Evolutionary conservation across 2,797 vertebrate genomes (phyloP).

Genomic region (Muscicapa striata): DNA sequence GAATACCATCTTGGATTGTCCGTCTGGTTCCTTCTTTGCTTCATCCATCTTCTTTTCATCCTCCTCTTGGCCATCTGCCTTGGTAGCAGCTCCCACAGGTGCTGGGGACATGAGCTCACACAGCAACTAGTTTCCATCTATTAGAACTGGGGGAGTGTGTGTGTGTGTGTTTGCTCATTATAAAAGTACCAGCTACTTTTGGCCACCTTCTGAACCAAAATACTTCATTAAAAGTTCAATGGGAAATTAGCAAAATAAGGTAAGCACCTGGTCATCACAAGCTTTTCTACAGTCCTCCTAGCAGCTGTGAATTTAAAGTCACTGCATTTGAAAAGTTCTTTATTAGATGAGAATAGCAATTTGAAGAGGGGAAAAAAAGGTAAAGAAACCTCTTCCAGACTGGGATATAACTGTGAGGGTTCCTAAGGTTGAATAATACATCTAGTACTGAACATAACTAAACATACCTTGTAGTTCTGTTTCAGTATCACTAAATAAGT

Average conservation of each 20-base stretch:
- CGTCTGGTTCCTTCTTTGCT: conserved; percentile 8
- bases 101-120: background rate
- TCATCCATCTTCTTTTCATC: background rate
- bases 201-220: background rate
- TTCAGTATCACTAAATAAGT: background rate
- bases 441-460: background rate
- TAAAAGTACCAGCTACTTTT: background rate
- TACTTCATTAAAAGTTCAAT: background rate
- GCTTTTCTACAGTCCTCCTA: background rate
- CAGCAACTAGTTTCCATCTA: background rate
- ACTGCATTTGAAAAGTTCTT: background rate
- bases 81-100: conserved; percentile 5
- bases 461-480: background rate
- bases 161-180: background rate
- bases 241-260: background rate
- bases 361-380: accelerated
- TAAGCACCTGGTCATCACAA: background rate
- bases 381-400: background rate
- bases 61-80: conserved; percentile 21
- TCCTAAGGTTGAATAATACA: background rate
- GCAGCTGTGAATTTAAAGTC: background rate
- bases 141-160: background rate
- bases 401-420: background rate
- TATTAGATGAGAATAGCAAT: background rate
- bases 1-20: conserved; percentile 1